Base-by-base conservation (phyloP, 2,113 vertebrate species). In the Pseudorasbora parva region DNA sequence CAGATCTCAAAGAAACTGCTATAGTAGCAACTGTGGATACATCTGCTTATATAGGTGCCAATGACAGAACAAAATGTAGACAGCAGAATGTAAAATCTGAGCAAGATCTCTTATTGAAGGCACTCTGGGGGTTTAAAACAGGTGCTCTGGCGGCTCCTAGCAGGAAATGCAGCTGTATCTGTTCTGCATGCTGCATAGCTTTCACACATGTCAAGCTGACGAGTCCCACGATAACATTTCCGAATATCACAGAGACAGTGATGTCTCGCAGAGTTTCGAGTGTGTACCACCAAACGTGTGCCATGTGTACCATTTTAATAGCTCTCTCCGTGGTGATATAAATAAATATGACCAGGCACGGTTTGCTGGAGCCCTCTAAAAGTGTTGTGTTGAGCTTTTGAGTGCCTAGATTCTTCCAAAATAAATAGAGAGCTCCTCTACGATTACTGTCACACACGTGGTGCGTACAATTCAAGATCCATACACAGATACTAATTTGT, bases 401-500 rank as follows among this genome's bases (percentile, higher is more conserved):
- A 76, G 66, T 45, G 57, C 11, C 54, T 8, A 81, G 37, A 71
- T 56, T 12, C 45, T 77, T 59, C 43, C 57, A 71, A 81, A 84
- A 84, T 75, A 86, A 72, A 84, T 33, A 84, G 69, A 76, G 37
- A 56, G 59, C 60, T 54, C 73, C 72, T 62, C 25, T 49, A 47
- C 30, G 14, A 49, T 12, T 76, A 76, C n/a, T 49, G 37, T 68
- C 77, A 43, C 64, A 76, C 59, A 23, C 76, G 43, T 41, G 23
- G 54, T 30, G 30, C 23, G 54, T 66, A 43, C 15, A 54, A 72
- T 81, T 71, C 62, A 64, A 84, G 41, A 59, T 19, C 12, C 23
- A 56, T 69, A 41, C 27, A 33, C 37, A 86, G 7, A 86, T 23
- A 82, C 27, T 21, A 25, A 2, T 47, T 45, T 3, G 7, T 60